Base-by-base conservation (phyloP, 2,797 vertebrate species). In the Eutrigla gurnardus region DNA sequence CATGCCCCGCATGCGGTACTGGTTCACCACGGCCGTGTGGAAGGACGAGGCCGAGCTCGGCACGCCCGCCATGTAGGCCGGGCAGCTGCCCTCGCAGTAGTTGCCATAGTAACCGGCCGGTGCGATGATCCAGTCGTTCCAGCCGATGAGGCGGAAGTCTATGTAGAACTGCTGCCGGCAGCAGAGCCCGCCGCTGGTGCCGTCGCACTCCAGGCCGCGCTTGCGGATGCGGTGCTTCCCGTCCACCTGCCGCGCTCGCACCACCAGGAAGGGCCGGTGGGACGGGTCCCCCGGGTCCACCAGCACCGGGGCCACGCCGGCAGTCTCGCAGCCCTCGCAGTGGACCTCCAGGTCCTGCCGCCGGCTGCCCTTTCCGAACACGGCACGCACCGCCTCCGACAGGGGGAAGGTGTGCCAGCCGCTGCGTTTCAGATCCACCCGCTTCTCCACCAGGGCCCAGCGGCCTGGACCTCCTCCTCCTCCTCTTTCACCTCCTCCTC, bases 41-140 rank as follows among this genome's bases (percentile, higher is more conserved):
- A 99, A 99, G 85, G 98, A 99, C 5, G 98, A 98, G 14, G 97
- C 96, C 0, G 98, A 99, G 82, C 97, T 96, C 0, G 97, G 97
- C 72, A 99, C 97, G 0, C 98, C 97, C 0, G 97, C 97, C 96
- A 99, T 96, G 93, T 99, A 99, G 68, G 97, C 96, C 0, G 98
- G 98, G 90, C 98, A 99, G 94, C 95, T 98, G 82, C 98, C 98
- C 93, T 99, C 98, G 55, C 98, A 99, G 94, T 98, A 99, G 96
- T 99, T 99, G 81, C 98, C 98, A 12, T 96, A 98, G 90, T 99
- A 99, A 82, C 98, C 98, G 1, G 96, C 95, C n/a, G 98, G 98
- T 5, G 98, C 98, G 40, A 99, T 99, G 96, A 99, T 99, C 98
- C 98, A 99, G 94, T 99, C 98, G 65, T 97, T 99, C 98, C 98